These are phyloP conservation scores for Brachionus paranguensis DNA, from an alignment of 1,140 invertebrate genomes.

Conservation along the genomic window DNA sequence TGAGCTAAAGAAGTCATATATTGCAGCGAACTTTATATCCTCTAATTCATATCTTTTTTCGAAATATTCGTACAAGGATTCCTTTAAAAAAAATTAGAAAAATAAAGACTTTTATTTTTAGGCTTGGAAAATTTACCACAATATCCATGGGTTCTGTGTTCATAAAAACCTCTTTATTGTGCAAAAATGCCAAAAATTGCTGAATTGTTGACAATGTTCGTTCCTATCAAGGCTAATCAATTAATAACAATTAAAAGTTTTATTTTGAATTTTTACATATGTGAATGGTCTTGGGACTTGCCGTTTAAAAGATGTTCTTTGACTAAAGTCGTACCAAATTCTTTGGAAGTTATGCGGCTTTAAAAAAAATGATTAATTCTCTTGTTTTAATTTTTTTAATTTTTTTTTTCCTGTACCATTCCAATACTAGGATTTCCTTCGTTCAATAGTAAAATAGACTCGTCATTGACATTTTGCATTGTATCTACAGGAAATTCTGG, in stretches of 20 bases:
- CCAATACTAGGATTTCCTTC: constrained; percentile 28
- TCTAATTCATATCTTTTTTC: constrained; percentile 16
- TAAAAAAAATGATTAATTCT: neutral
- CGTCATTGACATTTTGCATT: neutral
- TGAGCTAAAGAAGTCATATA: constrained; percentile 33
- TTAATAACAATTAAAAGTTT: too few species aligned
- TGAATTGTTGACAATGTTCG: constrained; percentile 8
- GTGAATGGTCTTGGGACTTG: constrained; percentile 35
- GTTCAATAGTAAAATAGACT: neutral
- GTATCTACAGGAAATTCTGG: neutral
- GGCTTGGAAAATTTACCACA: neutral
- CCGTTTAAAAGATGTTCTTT: constrained; percentile 14
- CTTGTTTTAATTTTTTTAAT: too few species aligned
- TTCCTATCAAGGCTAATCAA: neutral
- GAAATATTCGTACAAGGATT: constrained; percentile 36
- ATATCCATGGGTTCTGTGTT: neutral
- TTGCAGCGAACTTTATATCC: constrained; percentile 3
- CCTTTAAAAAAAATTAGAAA: neutral
- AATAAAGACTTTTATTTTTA: neutral
- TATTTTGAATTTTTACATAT: neutral
- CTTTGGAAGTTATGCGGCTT: constrained; percentile 34
- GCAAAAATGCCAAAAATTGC: constrained; percentile 28
- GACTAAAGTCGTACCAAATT: constrained; percentile 31
- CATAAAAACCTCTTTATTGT: neutral
- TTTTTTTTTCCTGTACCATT: neutral